These are phyloP conservation scores for Calcarius lapponicus DNA, from an alignment of 2,797 vertebrate genomes.

Conservation along the genomic window DNA sequence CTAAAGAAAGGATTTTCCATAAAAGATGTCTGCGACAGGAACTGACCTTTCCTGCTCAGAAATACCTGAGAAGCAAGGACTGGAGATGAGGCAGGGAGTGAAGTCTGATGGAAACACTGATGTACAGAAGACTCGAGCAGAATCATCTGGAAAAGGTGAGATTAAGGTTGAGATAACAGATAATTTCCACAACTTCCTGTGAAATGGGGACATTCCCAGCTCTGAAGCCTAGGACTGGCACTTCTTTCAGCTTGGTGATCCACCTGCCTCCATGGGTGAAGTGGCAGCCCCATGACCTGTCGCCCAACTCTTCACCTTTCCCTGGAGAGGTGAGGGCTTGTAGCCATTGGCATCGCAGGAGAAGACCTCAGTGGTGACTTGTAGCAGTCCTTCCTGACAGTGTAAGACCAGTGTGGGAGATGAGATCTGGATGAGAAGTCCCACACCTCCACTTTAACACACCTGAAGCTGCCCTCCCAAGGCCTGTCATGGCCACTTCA, in stretches of 20 bases:
- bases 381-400: background rate
- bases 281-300: background rate
- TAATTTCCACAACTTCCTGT: constrained; percentile 20
- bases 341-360: fast-evolving
- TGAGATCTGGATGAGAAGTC: background rate
- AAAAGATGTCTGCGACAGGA: background rate
- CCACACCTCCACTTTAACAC: background rate
- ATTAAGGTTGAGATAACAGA: background rate
- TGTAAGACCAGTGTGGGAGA: background rate
- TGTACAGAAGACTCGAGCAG: constrained; percentile 15
- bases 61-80: background rate
- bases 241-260: background rate
- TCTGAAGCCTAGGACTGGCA: background rate
- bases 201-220: background rate
- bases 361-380: background rate
- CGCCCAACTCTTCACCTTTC: background rate
- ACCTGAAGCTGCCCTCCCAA: background rate
- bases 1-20: too few relatives aligned
- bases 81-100: constrained; percentile 21
- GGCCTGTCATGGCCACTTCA: background rate
- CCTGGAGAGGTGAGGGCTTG: background rate
- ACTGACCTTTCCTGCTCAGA: constrained; percentile 34
- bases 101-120: constrained; percentile 34
- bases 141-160: background rate
- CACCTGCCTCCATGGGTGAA: background rate